Base-by-base conservation (phyloP, 2,888 invertebrate genomes). In the Caradrina kadenii region DNA sequence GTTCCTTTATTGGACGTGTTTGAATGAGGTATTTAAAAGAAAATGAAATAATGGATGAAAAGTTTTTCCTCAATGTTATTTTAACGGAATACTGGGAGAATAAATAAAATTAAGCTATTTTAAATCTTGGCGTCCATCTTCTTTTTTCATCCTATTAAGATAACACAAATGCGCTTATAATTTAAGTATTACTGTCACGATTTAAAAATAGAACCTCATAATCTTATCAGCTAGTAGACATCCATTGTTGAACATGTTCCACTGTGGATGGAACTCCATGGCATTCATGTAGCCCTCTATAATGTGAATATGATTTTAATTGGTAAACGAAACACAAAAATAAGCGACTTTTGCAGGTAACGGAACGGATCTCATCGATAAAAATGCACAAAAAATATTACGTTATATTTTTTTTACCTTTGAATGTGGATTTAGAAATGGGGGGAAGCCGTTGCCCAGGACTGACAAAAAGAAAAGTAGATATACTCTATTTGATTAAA, bases 1-100 rank as follows among this genome's bases (percentile, higher is more conserved):
- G 70, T 76, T 73, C 67, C 60, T 72, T 67, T 67, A 73, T 76
- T 69, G 60, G 61, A 82, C 56, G 72, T 58, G 69, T 76, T 83
- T 73, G 63, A 76, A 80, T 76, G 64, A 69, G 53, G 53, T 49
- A 80, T 78, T 73, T 73, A 73, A 68, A 78, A 61, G 58, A 61
- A 39, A 70, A 78, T 49, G 45, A 62, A 73, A 68, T 67, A 64
- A 63, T 65, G 61, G 73, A 73, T 80, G 63, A 65, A 63, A 21
- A 69, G 55, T 45, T 66, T 69, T 67, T 22, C 64, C 53, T 69
- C 11, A 55, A 59, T 71, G 61, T 66, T 53, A 49, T 68, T 69
- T 67, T 55, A 49, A 42, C 55, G 53, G 26, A 65, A 58, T 52
- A 59, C 39, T 52, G 19, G 55, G 15, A 26, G 62, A 54, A 63